phyloP scores from a whole-genome alignment of 2,113 vertebrate genomes.

The Tachysurus fulvidraco region DNA sequence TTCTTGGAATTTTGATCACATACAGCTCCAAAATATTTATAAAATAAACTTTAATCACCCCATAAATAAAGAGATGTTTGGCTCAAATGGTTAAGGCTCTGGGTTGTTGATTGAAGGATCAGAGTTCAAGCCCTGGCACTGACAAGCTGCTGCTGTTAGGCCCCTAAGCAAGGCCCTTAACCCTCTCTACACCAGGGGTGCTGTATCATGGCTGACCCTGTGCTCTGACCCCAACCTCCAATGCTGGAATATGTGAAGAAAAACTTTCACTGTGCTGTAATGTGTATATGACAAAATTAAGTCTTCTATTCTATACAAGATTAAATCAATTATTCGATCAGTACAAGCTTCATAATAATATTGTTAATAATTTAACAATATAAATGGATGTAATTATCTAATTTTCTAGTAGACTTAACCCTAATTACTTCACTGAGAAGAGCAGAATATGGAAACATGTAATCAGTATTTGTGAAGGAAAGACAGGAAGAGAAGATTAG shows the following conservation, averaged over 20 bases:
- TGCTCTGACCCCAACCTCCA: too few relatives aligned
- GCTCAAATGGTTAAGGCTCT: background rate
- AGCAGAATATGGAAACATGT: background rate
- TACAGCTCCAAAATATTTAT: background rate
- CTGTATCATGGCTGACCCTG: too few relatives aligned
- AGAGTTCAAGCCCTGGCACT: too few relatives aligned
- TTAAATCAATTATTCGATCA: background rate
- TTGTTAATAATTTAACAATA: background rate
- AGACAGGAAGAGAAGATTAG: conserved; percentile 1
- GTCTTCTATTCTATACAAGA: too few relatives aligned
- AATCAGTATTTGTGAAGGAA: background rate
- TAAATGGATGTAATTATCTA: background rate
- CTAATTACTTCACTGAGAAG: background rate
- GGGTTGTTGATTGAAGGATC: too few relatives aligned
- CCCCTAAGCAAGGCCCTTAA: too few relatives aligned
- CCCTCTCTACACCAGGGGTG: too few relatives aligned
- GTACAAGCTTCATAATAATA: background rate
- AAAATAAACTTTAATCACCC: conserved; percentile 7
- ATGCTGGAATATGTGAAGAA: too few relatives aligned
- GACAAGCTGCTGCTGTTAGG: too few relatives aligned
- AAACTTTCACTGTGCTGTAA: too few relatives aligned
- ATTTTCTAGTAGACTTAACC: background rate
- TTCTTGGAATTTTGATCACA: background rate
- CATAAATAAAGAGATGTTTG: background rate
- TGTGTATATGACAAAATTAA: too few relatives aligned